Conservation (phyloP, 64 coral and sea anemone species). For the Pocillopora damicornis region DNA sequence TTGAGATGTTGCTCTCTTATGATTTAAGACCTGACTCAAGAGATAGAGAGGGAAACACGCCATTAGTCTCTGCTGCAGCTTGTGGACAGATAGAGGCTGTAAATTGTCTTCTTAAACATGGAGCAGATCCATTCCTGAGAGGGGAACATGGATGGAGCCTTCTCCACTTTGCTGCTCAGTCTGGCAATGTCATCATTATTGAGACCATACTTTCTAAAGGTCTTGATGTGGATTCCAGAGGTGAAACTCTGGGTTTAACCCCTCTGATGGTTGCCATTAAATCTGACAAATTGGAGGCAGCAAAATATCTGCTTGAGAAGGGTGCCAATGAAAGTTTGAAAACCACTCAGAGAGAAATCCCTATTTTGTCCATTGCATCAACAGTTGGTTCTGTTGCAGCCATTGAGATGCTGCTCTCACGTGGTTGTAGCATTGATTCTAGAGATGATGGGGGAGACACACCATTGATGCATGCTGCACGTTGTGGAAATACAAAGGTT, state of each 20-base stretch:
- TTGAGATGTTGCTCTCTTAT: background rate
- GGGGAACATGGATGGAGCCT: background rate
- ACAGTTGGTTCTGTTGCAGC: too few relatives aligned
- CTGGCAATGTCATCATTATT: background rate
- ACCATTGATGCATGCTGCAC: background rate
- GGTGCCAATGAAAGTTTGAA: too few relatives aligned
- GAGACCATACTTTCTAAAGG: background rate
- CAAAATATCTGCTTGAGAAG: too few relatives aligned
- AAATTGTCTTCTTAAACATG: background rate
- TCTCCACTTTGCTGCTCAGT: background rate
- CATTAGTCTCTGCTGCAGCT: background rate
- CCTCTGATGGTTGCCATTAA: too few relatives aligned
- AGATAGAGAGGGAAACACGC: background rate
- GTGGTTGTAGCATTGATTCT: background rate
- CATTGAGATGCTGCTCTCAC: background rate
- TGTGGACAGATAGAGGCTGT: background rate
- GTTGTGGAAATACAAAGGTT: background rate
- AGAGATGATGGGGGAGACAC: background rate
- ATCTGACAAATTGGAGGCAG: too few relatives aligned
- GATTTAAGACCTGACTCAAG: background rate
- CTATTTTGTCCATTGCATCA: too few relatives aligned
- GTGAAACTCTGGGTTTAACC: background rate
- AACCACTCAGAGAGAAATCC: too few relatives aligned
- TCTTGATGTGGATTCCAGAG: background rate
- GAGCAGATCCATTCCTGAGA: background rate